A percentile compares a stretch with the other conserved stretches of the same genome.
phyloP scores from a whole-genome alignment of 2,888 invertebrate genomes.

The Dioctria rufipes region DNA sequence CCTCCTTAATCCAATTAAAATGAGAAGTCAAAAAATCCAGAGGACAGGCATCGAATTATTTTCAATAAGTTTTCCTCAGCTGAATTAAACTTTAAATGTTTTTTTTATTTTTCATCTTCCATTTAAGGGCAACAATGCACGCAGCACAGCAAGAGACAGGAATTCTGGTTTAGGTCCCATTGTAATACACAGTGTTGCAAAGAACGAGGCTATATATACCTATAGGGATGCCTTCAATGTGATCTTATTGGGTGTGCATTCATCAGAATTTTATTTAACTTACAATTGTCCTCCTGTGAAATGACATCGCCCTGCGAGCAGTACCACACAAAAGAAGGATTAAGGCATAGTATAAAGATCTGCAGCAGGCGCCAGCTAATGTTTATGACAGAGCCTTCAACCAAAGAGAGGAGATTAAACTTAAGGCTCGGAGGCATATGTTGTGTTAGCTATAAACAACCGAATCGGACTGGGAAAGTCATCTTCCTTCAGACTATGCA shows the following conservation, averaged over 20 bases:
- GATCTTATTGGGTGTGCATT: constrained; percentile 26
- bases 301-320: constrained; percentile 13
- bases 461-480: constrained; percentile 31
- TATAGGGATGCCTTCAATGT: background rate
- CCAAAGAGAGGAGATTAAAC: constrained; percentile 38
- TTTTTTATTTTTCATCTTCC: constrained; percentile 11
- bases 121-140: constrained; percentile 47
- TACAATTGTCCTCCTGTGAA: constrained; percentile 45
- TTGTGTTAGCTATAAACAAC: constrained; percentile 23
- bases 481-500: background rate
- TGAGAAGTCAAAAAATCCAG: constrained; percentile 42
- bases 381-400: constrained; percentile 44
- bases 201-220: background rate
- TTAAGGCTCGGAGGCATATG: constrained; percentile 14
- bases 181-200: background rate
- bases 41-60: constrained; percentile 10
- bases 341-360: constrained; percentile 41
- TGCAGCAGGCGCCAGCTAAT: constrained; percentile 46
- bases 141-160: background rate
- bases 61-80: constrained; percentile 9
- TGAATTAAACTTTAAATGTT: constrained; percentile 9
- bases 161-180: background rate
- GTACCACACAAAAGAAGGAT: constrained; percentile 44
- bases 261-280: constrained; percentile 51
- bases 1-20: constrained; percentile 49